phyloP scores from a whole-genome alignment of 2,888 invertebrate genomes.

The Napeogenes inachia region DNA sequence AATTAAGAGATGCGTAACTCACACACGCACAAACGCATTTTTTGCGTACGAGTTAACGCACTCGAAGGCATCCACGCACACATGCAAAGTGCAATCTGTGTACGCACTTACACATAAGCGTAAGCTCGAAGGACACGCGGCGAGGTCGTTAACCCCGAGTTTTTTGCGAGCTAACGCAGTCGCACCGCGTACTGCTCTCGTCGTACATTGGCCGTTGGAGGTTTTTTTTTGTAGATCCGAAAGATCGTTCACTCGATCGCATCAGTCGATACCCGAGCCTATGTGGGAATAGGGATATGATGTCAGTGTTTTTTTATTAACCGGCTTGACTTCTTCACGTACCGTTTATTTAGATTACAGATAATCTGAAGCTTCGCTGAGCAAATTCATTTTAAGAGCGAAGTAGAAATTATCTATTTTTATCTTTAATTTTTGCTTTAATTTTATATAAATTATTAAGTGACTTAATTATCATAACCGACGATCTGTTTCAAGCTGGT shows the following conservation, averaged over 20 bases:
- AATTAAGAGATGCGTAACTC: constrained; percentile 55
- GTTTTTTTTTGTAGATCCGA: constrained; percentile 46
- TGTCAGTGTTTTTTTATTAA: constrained; percentile 49
- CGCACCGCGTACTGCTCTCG: constrained; percentile 62
- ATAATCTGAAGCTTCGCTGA: constrained; percentile 18
- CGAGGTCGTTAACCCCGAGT: constrained; percentile 68
- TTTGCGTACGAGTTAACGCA: constrained; percentile 55
- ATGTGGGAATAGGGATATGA: constrained; percentile 65
- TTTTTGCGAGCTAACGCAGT: constrained; percentile 68
- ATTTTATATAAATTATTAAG: constrained; percentile 6
- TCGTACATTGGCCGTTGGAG: constrained; percentile 68
- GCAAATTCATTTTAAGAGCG: constrained; percentile 12
- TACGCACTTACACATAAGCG: constrained; percentile 61
- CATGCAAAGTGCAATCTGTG: constrained; percentile 36
- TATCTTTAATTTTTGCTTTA: constrained; percentile 6
- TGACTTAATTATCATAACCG: constrained; percentile 14
- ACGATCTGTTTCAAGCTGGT: constrained; percentile 25
- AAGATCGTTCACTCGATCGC: constrained; percentile 59
- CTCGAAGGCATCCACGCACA: constrained; percentile 50
- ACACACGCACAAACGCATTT: constrained; percentile 38
- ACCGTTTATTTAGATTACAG: constrained; percentile 53
- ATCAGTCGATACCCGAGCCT: constrained; percentile 49
- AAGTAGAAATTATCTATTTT: constrained; percentile 2
- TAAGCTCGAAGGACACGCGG: constrained; percentile 69
- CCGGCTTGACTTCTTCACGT: constrained; percentile 37